A percentile compares a stretch with the other conserved stretches of the same genome.
These are phyloP conservation scores for Phalanger gymnotis DNA, from an alignment of 2,797 vertebrate genomes.

Conservation along the genomic window DNA sequence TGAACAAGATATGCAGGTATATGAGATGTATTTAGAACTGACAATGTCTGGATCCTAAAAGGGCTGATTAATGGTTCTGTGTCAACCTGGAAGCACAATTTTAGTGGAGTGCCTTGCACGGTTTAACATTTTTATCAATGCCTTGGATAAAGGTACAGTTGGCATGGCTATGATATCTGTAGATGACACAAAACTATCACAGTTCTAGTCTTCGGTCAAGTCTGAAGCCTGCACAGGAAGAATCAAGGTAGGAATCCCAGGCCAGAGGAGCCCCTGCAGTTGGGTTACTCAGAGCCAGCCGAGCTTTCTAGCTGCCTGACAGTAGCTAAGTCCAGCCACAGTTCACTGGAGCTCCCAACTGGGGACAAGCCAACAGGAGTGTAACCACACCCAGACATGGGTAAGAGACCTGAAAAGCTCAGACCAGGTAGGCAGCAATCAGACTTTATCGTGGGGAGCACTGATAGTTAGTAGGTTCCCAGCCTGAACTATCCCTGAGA, in stretches of 20 bases:
- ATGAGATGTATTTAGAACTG: neutral
- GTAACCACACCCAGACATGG: neutral
- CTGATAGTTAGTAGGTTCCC: neutral
- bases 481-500: neutral
- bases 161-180: neutral
- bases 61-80: neutral
- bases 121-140: neutral
- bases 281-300: neutral
- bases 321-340: neutral
- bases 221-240: neutral
- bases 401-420: neutral
- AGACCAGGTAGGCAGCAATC: neutral
- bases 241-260: neutral
- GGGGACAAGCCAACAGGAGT: neutral
- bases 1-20: neutral
- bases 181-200: neutral
- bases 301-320: neutral
- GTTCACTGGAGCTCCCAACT: neutral
- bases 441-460: neutral
- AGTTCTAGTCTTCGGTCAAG: neutral
- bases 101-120: too few species aligned
- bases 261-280: neutral
- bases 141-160: neutral
- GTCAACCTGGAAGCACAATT: neutral
- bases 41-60: neutral